Evolutionary conservation across 2,797 vertebrate genomes (phyloP).

Genomic region (Tachyglossus aculeatus): DNA sequence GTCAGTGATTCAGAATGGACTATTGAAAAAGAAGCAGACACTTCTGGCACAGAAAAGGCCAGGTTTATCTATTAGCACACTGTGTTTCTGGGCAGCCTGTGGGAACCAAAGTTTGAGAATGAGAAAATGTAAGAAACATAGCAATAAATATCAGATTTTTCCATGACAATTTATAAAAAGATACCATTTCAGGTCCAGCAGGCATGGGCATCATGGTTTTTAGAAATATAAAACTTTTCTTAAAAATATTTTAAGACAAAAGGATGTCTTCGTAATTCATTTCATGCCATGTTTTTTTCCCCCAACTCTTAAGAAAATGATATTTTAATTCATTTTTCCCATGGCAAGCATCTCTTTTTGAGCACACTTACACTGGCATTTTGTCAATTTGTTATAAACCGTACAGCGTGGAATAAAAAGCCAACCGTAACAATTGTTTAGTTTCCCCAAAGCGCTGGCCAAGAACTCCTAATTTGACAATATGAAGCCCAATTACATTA

Average conservation of each 20-base stretch:
- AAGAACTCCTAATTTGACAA: slow-evolving; percentile 1
- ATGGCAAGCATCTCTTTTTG: neutral
- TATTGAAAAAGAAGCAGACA: neutral
- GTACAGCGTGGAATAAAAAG: neutral
- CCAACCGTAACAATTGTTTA: neutral
- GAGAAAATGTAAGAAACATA: neutral
- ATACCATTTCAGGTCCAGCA: neutral
- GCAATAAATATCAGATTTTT: slow-evolving; percentile 13
- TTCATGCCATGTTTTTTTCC: neutral
- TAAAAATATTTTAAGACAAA: slow-evolving; percentile 19
- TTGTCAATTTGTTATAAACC: neutral
- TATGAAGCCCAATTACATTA: neutral
- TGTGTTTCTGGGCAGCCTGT: slow-evolving; percentile 10
- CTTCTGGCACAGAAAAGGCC: slow-evolving; percentile 42
- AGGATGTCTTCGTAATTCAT: slow-evolving; percentile 3
- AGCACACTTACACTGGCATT: neutral
- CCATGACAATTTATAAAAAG: slow-evolving; percentile 5
- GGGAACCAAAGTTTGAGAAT: slow-evolving; percentile 13
- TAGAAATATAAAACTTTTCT: neutral
- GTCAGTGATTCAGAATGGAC: slow-evolving; percentile 51
- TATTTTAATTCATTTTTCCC: slow-evolving; percentile 11
- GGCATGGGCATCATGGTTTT: neutral
- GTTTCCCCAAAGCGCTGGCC: neutral
- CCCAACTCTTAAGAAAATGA: slow-evolving; percentile 3
- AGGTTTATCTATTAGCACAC: slow-evolving; percentile 32